phyloP scores from a whole-genome alignment of 1,140 invertebrate genomes.

The Chironomus tepperi region DNA sequence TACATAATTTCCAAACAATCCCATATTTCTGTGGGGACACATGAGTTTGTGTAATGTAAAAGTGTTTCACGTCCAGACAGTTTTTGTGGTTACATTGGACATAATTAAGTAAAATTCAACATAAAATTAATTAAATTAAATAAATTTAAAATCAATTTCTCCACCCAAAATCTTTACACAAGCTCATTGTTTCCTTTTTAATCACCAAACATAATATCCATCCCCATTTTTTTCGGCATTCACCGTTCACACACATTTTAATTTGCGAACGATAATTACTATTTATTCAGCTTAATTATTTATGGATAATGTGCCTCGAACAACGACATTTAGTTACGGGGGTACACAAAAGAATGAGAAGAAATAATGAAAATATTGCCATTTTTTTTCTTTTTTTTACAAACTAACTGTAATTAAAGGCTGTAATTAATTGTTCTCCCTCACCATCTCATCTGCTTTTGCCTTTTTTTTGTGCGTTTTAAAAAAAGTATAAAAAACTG shows the following conservation, averaged over 20 bases:
- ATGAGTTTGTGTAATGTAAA: no score
- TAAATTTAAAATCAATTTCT: no score
- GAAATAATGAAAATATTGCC: no score
- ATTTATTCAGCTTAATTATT: conserved; percentile 3
- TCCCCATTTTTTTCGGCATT: background rate
- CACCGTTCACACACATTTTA: background rate
- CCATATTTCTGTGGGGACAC: no score
- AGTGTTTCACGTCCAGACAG: no score
- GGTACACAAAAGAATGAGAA: no score
- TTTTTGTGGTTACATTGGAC: no score
- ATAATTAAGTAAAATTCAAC: no score
- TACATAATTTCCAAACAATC: no score
- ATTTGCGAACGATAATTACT: background rate
- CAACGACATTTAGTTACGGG: background rate
- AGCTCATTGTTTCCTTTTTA: background rate
- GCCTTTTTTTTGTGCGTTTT: background rate
- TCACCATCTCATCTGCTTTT: background rate
- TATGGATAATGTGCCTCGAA: background rate
- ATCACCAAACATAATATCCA: background rate
- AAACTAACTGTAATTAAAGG: background rate
- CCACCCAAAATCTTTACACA: background rate
- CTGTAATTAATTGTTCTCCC: background rate
- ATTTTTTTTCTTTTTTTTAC: no score
- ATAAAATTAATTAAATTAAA: no score
- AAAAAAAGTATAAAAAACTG: background rate